Evolutionary conservation across 2,888 invertebrate genomes (phyloP).

Genomic region (Lottia gigantea): DNA sequence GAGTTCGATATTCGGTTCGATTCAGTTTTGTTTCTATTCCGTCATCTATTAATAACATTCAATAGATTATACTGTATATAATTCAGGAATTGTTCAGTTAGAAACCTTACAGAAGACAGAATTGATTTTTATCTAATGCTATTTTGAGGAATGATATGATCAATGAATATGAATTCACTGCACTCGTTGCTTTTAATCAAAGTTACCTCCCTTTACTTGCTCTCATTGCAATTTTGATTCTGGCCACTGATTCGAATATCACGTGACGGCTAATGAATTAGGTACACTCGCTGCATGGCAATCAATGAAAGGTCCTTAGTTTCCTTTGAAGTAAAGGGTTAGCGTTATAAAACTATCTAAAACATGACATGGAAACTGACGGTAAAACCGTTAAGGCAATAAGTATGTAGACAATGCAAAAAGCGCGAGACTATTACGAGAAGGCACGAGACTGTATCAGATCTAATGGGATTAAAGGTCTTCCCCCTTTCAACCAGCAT

Average conservation of each 20-base stretch:
- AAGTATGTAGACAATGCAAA: constrained; percentile 3
- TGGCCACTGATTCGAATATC: neutral
- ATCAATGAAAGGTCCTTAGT: constrained; percentile 1
- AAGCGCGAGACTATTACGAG: constrained; percentile 1
- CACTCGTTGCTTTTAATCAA: no score
- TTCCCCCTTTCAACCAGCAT: neutral
- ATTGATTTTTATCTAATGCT: no score
- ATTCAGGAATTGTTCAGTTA: no score
- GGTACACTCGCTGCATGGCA: constrained; percentile 2
- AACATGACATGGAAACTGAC: neutral
- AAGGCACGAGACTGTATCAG: constrained; percentile 3
- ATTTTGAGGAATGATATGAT: no score
- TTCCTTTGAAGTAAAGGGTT: neutral
- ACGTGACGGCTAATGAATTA: constrained; percentile 4
- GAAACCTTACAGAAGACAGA: no score
- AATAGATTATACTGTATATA: no score
- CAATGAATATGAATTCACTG: no score
- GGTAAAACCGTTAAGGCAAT: neutral
- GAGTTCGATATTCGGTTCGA: no score
- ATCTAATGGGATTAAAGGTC: no score
- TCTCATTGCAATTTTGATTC: neutral
- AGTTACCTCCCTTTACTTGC: constrained; percentile 8
- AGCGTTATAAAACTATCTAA: constrained; percentile 1
- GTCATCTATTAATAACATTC: no score
- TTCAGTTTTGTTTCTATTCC: no score